Percentiles rank a stretch among this genome's conserved stretches.
Conservation (phyloP, 64 coral and sea anemone species). For the Dendronephthya gigantea region DNA sequence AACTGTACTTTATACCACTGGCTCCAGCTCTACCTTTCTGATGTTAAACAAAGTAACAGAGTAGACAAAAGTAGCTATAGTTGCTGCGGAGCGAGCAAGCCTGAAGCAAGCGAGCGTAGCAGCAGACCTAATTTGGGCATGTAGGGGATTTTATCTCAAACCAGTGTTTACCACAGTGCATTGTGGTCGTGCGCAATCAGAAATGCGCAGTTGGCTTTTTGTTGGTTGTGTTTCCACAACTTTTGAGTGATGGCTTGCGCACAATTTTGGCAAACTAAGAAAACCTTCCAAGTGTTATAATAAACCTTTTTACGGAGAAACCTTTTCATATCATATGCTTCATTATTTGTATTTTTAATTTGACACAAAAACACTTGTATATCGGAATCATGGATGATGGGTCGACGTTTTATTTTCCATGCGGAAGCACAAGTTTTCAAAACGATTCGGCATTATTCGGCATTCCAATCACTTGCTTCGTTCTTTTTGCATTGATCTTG, state of each 20-base stretch:
- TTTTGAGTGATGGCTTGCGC: no score
- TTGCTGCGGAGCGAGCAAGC: neutral
- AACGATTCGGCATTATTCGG: neutral
- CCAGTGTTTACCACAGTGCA: neutral
- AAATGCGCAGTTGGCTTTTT: neutral
- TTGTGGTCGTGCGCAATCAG: neutral
- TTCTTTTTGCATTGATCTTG: neutral
- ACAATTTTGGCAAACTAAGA: no score
- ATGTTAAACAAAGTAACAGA: no score
- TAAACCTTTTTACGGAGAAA: no score
- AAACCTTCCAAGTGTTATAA: no score
- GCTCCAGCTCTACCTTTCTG: no score
- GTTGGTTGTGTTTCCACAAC: neutral
- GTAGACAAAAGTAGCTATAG: neutral
- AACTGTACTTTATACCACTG: neutral
- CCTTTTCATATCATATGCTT: neutral
- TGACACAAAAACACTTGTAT: neutral
- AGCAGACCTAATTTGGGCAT: constrained; percentile 8
- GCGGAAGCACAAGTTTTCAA: neutral
- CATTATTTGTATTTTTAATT: neutral
- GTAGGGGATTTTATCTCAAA: constrained; percentile 14
- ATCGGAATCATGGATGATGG: neutral
- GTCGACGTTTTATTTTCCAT: neutral
- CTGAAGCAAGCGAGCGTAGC: neutral
- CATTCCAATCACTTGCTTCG: neutral